Evolutionary conservation across 2,888 invertebrate species (phyloP).

Genomic region (Pachydiplax longipennis): DNA sequence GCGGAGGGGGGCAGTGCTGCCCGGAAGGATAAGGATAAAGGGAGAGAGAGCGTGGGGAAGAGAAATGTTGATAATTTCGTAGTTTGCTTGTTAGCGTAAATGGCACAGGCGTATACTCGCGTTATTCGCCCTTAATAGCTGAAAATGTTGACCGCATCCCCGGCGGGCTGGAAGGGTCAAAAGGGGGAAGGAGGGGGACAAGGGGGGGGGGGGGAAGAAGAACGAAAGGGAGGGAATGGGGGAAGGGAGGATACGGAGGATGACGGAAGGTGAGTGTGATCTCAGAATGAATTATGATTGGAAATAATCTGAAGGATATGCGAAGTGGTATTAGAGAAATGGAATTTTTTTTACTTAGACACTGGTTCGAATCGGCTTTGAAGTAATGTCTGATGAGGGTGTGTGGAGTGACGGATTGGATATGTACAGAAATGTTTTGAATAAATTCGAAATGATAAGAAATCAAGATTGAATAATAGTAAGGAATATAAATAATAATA

Average conservation of each 20-base stretch:
- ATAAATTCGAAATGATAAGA: too few relatives aligned
- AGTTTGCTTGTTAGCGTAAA: constrained; percentile 44
- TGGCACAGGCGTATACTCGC: constrained; percentile 36
- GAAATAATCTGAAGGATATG: too few relatives aligned
- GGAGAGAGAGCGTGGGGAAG: neutral
- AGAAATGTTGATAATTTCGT: constrained; percentile 45
- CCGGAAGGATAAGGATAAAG: neutral
- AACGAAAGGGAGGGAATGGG: neutral
- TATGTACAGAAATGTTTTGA: too few relatives aligned
- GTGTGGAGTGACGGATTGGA: too few relatives aligned
- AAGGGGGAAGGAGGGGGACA: neutral
- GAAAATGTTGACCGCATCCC: constrained; percentile 44
- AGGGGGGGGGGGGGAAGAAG: neutral
- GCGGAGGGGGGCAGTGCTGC: neutral
- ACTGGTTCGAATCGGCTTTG: too few relatives aligned
- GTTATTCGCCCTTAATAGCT: constrained; percentile 43
- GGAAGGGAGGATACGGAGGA: neutral
- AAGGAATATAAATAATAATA: too few relatives aligned
- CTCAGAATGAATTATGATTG: too few relatives aligned
- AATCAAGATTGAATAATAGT: too few relatives aligned
- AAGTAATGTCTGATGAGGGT: too few relatives aligned
- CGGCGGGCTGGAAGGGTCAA: constrained; percentile 30
- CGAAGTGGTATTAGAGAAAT: too few relatives aligned
- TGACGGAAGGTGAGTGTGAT: too few relatives aligned
- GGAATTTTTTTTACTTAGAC: too few relatives aligned